phyloP scores from a whole-genome alignment of 1,140 invertebrate species.

The Eriocheir sinensis region DNA sequence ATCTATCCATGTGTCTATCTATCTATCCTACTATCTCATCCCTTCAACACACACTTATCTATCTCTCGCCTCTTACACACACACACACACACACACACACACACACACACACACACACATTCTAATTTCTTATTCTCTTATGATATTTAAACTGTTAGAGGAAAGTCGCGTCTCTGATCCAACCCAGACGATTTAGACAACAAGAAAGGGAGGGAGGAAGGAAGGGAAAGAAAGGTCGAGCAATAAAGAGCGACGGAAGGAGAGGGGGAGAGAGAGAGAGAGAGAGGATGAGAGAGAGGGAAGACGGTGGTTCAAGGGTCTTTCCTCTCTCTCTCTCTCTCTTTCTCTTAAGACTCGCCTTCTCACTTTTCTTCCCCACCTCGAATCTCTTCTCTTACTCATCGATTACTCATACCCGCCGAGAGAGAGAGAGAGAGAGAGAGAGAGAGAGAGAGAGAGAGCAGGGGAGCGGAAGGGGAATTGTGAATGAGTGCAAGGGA shows the following conservation, averaged over 20 bases:
- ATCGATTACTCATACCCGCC: neutral
- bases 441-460: conserved; percentile 38
- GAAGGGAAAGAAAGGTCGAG: neutral
- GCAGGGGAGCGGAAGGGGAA: neutral
- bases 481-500: conserved; percentile 27
- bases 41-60: neutral
- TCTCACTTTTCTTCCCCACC: neutral
- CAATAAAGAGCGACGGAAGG: neutral
- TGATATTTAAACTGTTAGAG: too few species aligned
- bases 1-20: neutral
- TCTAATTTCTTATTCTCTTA: too few species aligned
- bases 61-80: neutral
- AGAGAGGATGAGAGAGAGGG: neutral
- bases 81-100: too few species aligned
- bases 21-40: neutral
- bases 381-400: neutral
- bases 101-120: too few species aligned
- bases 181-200: too few species aligned
- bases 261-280: neutral
- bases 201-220: too few species aligned
- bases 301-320: neutral
- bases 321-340: too few species aligned
- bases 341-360: neutral
- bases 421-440: conserved; percentile 33
- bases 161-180: too few species aligned